These are phyloP conservation scores for Sylvicola fuscatus DNA, from an alignment of 2,888 invertebrate species.

Conservation along the genomic window DNA sequence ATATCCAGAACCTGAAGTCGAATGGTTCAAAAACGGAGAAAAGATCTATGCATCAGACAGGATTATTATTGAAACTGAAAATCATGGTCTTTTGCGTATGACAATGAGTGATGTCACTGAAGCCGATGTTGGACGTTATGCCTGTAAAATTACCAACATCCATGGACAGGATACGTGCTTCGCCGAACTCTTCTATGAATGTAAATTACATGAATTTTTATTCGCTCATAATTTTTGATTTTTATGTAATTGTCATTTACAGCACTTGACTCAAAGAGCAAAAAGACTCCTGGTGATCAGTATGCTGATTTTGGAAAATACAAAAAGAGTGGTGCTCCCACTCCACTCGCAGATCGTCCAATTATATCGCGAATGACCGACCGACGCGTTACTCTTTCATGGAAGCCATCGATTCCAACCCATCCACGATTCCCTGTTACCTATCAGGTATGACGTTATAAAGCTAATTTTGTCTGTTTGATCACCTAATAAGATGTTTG, in stretches of 20 bases:
- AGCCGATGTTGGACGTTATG: constrained; percentile 69
- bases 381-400: constrained; percentile 68
- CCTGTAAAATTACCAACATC: constrained; percentile 61
- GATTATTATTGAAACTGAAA: constrained; percentile 61
- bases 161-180: constrained; percentile 66
- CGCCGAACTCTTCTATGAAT: constrained; percentile 61
- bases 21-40: constrained; percentile 66
- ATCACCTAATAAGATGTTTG: no score
- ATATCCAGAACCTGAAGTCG: constrained; percentile 69
- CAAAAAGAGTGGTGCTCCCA: constrained; percentile 62
- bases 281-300: constrained; percentile 51
- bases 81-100: constrained; percentile 30
- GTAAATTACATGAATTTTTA: constrained; percentile 27
- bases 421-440: constrained; percentile 78
- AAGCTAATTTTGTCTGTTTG: neutral
- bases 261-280: constrained; percentile 41
- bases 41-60: constrained; percentile 64
- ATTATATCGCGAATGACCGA: constrained; percentile 87
- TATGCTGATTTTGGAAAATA: constrained; percentile 69
- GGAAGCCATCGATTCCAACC: constrained; percentile 83
- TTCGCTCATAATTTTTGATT: constrained; percentile 1
- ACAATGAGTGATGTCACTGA: constrained; percentile 57
- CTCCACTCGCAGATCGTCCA: constrained; percentile 76
- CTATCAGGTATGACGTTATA: constrained; percentile 45
- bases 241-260: constrained; percentile 6